Evolutionary conservation across 2,888 invertebrate genomes (phyloP), one percentile per base, ranked within the genome.

Genomic region (Leucoptera coffeella): DNA sequence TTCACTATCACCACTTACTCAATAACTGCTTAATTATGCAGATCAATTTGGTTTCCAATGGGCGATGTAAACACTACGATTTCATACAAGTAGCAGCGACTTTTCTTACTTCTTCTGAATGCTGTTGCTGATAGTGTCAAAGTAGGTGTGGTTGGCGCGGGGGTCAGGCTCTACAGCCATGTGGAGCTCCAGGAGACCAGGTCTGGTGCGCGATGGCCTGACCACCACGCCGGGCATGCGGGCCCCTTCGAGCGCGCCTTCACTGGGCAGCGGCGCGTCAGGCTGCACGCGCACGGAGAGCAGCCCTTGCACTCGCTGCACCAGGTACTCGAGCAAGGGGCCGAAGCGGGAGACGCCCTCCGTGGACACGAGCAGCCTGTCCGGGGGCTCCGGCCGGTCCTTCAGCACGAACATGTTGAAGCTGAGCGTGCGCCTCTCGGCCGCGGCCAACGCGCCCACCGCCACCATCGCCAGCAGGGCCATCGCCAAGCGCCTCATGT

Each of bases 301-400:
- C 37, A 78, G 69, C 1, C 78, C 73, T 51, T 85, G 85, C 27
- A 85, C 74, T 24, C 78, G 72, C 43, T 84, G 83, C 4, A 82
- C 74, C 21, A 85, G 47, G 36, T 75, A 75, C 43, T 85, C 84
- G 33, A 85, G 47, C 25, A 83, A 51, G 2, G 81, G 79, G 4
- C 84, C 83, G 44, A 85, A 79, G 42, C 77, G 64, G 2, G 73
- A 74, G 2, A 67, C 43, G 0, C 62, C 64, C 17, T 64, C 58
- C 0, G 61, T 60, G 2, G 60, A 43, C 9, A 55, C 34, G 7
- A 60, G 38, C 15, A 62, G 46, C 10, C 60, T 50, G 26, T 60
- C 56, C 15, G 22, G 22, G 8, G 47, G 41, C 25, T 52, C 57
- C 22, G 54, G 43, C n/a, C 46, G 43, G 2, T 60, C 62, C 13